Evolutionary conservation across 1,140 invertebrate species (phyloP).

Genomic region (Pseudomyrmex concolor): DNA sequence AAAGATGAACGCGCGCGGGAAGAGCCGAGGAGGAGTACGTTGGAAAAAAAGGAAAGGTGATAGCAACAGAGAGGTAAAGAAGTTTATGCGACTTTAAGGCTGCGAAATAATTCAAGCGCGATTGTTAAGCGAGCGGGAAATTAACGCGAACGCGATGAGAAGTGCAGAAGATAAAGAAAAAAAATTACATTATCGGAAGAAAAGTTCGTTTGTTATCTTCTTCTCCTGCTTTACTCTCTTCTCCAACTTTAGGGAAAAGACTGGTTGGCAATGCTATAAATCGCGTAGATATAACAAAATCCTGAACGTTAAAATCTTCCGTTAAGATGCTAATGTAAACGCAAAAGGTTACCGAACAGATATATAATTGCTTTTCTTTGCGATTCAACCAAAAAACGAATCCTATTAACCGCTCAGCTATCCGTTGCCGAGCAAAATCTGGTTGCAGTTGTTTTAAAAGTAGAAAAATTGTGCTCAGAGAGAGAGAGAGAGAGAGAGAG

Average conservation of each 20-base stretch:
- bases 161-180: constrained; percentile 52
- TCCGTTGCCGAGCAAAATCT: no score
- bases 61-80: constrained; percentile 29
- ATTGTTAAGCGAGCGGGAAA: constrained; percentile 53
- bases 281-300: constrained; percentile 11
- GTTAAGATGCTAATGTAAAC: constrained; percentile 9
- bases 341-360: background rate
- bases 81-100: constrained; percentile 58
- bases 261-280: constrained; percentile 20
- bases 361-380: no score
- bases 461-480: no score
- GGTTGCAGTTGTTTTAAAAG: no score
- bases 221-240: constrained; percentile 18
- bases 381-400: no score
- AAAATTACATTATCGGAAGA: constrained; percentile 47
- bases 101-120: constrained; percentile 48
- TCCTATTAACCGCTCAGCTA: no score
- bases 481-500: no score
- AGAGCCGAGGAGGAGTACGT: background rate
- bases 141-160: constrained; percentile 45
- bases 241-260: constrained; percentile 13
- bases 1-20: no score
- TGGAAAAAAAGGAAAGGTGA: constrained; percentile 1
- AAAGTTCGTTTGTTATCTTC: constrained; percentile 48
- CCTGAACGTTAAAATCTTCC: background rate